phyloP scores from a whole-genome alignment of 1,140 invertebrate genomes.

The Neoseiulus cucumeris region DNA sequence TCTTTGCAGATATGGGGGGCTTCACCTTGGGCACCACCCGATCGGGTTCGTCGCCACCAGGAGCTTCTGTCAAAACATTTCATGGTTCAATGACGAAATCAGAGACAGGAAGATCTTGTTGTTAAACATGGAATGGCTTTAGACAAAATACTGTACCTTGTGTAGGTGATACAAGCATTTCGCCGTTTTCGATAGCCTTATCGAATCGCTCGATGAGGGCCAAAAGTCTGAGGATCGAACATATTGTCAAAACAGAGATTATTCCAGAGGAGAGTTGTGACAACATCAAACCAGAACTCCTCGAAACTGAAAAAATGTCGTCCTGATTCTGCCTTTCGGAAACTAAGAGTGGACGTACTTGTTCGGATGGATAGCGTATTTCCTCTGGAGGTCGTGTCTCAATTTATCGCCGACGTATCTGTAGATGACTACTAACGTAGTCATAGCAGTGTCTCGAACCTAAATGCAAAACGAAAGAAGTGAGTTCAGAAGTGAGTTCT shows the following conservation, averaged over 20 bases:
- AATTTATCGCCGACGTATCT: slow-evolving; percentile 77
- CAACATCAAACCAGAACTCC: too few relatives aligned
- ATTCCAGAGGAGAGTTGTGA: too few relatives aligned
- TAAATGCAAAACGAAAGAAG: slow-evolving; percentile 18
- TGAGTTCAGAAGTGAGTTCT: slow-evolving; percentile 12
- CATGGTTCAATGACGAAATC: too few relatives aligned
- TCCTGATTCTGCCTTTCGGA: not conserved
- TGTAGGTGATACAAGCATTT: not conserved
- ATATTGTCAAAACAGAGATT: too few relatives aligned
- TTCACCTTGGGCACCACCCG: not conserved
- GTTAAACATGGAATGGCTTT: too few relatives aligned
- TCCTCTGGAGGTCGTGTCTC: slow-evolving; percentile 54
- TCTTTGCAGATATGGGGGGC: slow-evolving; percentile 15
- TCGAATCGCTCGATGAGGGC: slow-evolving; percentile 1
- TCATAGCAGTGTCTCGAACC: slow-evolving; percentile 56
- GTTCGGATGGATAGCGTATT: slow-evolving; percentile 48
- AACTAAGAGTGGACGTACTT: slow-evolving; percentile 36
- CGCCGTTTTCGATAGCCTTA: not conserved
- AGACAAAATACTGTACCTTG: not conserved
- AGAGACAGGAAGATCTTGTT: too few relatives aligned
- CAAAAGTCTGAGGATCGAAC: not conserved
- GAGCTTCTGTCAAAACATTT: too few relatives aligned
- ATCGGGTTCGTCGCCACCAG: not conserved
- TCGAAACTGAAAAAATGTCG: not conserved
- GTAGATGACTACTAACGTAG: slow-evolving; percentile 69